Conservation (phyloP, 37 sponge, comb jelly and placozoan species). For the Axinella damicornis region DNA sequence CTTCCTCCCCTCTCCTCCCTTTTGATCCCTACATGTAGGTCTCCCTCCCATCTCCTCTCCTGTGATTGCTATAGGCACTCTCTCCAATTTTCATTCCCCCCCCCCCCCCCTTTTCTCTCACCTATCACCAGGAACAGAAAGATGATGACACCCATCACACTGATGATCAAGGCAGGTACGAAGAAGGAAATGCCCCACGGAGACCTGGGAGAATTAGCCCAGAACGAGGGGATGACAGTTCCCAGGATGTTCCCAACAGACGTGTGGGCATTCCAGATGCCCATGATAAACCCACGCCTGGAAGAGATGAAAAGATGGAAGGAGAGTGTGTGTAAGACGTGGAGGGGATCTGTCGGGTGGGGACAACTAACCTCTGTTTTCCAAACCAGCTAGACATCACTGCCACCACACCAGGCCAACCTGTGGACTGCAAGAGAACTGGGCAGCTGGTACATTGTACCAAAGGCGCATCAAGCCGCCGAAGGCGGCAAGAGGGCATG, state of each 20-base stretch:
- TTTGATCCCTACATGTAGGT: too few species aligned
- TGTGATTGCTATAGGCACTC: too few species aligned
- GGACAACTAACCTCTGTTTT: conserved; percentile 74
- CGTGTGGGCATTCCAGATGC: conserved; percentile 95
- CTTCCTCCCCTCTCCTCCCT: too few species aligned
- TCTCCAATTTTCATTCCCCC: too few species aligned
- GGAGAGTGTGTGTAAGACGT: neutral
- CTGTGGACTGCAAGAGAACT: conserved; percentile 64
- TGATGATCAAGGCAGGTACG: conserved; percentile 76
- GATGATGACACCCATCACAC: conserved; percentile 33
- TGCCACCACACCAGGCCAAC: conserved; percentile 94
- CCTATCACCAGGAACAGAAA: conserved; percentile 65
- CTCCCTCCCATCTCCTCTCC: too few species aligned
- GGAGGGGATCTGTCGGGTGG: neutral
- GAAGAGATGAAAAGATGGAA: too few species aligned
- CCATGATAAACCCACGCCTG: conserved; percentile 96
- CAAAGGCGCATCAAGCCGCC: too few species aligned
- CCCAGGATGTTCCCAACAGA: conserved; percentile 97
- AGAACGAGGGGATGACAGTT: conserved; percentile 86
- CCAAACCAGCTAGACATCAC: conserved; percentile 95
- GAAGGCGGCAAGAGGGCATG: too few species aligned
- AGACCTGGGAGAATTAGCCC: conserved; percentile 31
- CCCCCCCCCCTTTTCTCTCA: conserved; percentile 12
- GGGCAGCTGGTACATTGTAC: too few species aligned
- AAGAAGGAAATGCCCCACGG: conserved; percentile 68